A percentile compares a stretch with the other conserved stretches of the same genome.
Evolutionary conservation across 1,140 invertebrate species (phyloP).

Genomic region (Anthonomus grandis): DNA sequence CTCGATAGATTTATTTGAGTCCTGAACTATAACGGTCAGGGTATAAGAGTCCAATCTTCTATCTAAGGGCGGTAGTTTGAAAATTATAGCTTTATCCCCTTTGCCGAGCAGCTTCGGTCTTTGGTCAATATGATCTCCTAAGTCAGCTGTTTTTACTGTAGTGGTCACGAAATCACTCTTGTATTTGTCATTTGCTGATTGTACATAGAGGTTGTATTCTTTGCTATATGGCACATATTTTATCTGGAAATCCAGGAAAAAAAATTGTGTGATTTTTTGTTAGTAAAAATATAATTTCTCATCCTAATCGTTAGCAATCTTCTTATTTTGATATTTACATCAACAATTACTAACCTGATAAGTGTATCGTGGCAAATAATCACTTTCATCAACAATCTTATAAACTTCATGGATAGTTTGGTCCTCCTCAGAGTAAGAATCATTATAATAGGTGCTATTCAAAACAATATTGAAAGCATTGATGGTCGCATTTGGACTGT

Average conservation of each 20-base stretch:
- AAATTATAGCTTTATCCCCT: conserved; percentile 24
- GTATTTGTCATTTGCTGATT: conserved; percentile 32
- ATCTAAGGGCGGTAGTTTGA: conserved; percentile 31
- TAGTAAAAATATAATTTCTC: too few relatives aligned
- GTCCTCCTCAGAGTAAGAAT: conserved; percentile 15
- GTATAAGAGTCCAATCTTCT: conserved; percentile 28
- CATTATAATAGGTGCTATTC: conserved; percentile 30
- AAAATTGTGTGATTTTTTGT: too few relatives aligned
- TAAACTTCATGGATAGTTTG: conserved; percentile 31
- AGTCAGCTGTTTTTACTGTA: conserved; percentile 28
- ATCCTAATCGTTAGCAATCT: neutral
- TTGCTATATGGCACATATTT: conserved; percentile 36
- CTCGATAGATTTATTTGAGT: conserved; percentile 29
- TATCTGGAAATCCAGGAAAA: too few relatives aligned
- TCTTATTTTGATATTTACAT: too few relatives aligned
- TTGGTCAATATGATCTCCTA: conserved; percentile 37
- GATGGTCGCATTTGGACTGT: conserved; percentile 36
- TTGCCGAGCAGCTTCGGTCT: conserved; percentile 29
- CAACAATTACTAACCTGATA: conserved; percentile 31
- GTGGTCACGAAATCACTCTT: conserved; percentile 26
- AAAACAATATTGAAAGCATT: conserved; percentile 35
- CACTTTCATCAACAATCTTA: conserved; percentile 25
- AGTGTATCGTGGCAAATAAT: conserved; percentile 32
- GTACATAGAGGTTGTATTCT: conserved; percentile 31
- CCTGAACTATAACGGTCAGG: conserved; percentile 33